These are phyloP conservation scores for Euura lappo DNA, from an alignment of 1,140 invertebrate genomes.

Conservation along the genomic window DNA sequence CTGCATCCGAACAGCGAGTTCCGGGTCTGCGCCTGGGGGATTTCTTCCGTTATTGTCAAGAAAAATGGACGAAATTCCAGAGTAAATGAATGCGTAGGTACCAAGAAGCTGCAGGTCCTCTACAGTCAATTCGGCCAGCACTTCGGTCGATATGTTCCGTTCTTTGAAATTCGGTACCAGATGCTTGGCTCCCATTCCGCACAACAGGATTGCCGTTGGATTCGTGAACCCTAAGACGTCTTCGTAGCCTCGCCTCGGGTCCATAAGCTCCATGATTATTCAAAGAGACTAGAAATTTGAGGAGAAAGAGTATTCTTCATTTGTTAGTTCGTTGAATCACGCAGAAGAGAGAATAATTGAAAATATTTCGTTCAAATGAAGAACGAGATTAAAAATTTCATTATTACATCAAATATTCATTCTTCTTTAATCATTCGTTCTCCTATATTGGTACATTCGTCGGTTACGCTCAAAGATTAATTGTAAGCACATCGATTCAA, in stretches of 20 bases:
- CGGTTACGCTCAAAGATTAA: no score
- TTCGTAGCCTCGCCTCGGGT: constrained; percentile 12
- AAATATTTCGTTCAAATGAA: no score
- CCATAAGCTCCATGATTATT: no score
- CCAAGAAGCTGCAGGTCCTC: constrained; percentile 40
- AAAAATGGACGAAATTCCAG: background rate
- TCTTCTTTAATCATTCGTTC: no score
- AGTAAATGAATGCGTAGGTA: constrained; percentile 17
- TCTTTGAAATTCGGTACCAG: constrained; percentile 26
- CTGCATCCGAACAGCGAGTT: constrained; percentile 20
- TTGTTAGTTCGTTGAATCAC: background rate
- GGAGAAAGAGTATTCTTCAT: background rate
- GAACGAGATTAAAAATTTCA: no score
- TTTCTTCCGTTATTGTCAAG: background rate
- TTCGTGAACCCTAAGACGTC: constrained; percentile 40
- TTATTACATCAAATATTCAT: no score
- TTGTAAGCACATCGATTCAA: no score
- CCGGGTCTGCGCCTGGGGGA: constrained; percentile 20
- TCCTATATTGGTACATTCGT: no score
- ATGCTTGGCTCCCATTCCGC: constrained; percentile 22
- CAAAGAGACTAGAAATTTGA: no score
- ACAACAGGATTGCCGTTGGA: constrained; percentile 32
- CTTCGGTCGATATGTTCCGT: constrained; percentile 36
- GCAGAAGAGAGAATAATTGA: no score
- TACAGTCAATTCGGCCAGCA: constrained; percentile 31